Percentiles rank a stretch among this genome's conserved stretches.
phyloP scores from a whole-genome alignment of 2,113 vertebrate species.

The Geococcyx californianus region DNA sequence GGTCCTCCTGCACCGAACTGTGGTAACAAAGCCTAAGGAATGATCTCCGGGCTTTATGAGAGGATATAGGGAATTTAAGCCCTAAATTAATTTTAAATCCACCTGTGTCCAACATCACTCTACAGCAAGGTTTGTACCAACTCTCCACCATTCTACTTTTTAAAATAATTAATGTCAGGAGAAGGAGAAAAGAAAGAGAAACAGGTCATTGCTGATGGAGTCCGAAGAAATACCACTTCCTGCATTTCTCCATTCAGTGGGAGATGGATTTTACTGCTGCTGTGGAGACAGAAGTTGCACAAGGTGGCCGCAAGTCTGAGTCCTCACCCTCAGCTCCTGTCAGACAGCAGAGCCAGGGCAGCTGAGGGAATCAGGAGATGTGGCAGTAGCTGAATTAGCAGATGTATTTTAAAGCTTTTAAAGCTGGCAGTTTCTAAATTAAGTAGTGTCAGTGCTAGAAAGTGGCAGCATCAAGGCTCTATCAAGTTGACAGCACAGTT shows the following conservation, averaged over 20 bases:
- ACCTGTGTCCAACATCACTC: accelerated
- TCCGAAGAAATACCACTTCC: background rate
- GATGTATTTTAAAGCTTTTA: background rate
- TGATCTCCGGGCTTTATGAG: background rate
- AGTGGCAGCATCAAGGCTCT: background rate
- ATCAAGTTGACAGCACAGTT: background rate
- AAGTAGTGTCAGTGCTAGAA: background rate
- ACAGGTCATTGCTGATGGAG: accelerated
- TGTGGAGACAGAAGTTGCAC: background rate
- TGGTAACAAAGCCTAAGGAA: background rate
- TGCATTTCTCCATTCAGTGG: background rate
- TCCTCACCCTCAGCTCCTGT: background rate
- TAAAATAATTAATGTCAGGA: background rate
- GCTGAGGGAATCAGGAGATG: accelerated
- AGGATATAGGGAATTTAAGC: background rate
- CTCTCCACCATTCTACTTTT: background rate
- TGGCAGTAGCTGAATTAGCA: background rate
- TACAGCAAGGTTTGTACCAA: background rate
- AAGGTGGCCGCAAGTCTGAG: background rate
- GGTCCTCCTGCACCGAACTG: background rate
- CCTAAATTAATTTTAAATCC: background rate
- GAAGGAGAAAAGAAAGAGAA: too few relatives aligned
- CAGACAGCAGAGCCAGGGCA: background rate
- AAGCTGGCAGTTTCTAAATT: background rate
- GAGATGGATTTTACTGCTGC: background rate